These are phyloP conservation scores for Zaprionus capensis DNA, from an alignment of 1,140 invertebrate species.

Conservation along the genomic window DNA sequence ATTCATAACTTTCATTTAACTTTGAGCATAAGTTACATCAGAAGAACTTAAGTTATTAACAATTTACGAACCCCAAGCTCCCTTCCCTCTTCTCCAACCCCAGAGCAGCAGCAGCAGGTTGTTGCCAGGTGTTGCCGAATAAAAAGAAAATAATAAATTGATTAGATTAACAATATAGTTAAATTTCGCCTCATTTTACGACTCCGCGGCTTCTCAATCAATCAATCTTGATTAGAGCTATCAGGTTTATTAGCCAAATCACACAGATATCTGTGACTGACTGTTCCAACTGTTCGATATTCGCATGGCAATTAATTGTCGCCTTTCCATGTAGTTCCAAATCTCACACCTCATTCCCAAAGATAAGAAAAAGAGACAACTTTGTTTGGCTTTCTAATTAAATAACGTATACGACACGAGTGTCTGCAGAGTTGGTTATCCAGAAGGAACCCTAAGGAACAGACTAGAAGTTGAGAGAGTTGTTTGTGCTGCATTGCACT, in stretches of 20 bases:
- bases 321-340: slow-evolving; percentile 14
- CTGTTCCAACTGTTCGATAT: slow-evolving; percentile 2
- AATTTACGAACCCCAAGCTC: not conserved
- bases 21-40: not conserved
- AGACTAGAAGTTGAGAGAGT: no score
- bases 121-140: slow-evolving; percentile 26
- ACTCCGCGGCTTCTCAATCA: slow-evolving; percentile 21
- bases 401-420: no score
- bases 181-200: slow-evolving; percentile 29
- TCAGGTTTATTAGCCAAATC: slow-evolving; percentile 26
- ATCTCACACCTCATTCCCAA: slow-evolving; percentile 31
- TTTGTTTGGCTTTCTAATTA: no score
- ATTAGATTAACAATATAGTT: slow-evolving; percentile 49
- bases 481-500: no score
- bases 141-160: slow-evolving; percentile 33
- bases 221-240: slow-evolving; percentile 43
- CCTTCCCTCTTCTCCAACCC: not conserved
- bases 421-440: no score
- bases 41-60: not conserved
- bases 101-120: not conserved
- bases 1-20: slow-evolving; percentile 2
- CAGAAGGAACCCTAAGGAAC: no score
- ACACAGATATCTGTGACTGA: slow-evolving; percentile 10
- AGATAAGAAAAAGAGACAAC: not conserved
- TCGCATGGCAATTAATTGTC: slow-evolving; percentile 28